These are phyloP conservation scores for Neelides folsomi DNA, from an alignment of 2,888 invertebrate species.

Conservation along the genomic window DNA sequence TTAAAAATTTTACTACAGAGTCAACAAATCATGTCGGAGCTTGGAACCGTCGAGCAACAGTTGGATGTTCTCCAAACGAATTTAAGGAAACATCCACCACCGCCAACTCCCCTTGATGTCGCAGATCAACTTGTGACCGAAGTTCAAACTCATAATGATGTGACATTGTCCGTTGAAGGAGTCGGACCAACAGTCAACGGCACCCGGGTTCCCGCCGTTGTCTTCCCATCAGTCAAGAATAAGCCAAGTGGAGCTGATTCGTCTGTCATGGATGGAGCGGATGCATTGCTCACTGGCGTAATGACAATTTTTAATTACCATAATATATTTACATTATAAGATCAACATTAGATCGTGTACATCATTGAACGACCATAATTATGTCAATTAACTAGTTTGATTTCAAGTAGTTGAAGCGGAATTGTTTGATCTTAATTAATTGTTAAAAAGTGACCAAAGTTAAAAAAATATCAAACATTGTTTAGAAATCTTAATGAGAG, in stretches of 20 bases:
- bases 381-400: too few relatives aligned
- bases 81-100: slow-evolving; percentile 12
- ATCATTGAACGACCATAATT: too few relatives aligned
- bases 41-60: slow-evolving; percentile 31
- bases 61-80: slow-evolving; percentile 20
- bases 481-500: too few relatives aligned
- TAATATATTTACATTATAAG: too few relatives aligned
- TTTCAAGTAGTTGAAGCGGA: too few relatives aligned
- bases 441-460: too few relatives aligned
- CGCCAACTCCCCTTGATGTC: slow-evolving; percentile 16
- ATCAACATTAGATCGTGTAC: too few relatives aligned
- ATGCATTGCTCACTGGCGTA: slow-evolving; percentile 31
- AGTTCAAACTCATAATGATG: slow-evolving; percentile 26
- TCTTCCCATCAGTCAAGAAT: slow-evolving; percentile 82
- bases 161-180: slow-evolving; percentile 19
- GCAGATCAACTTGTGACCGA: slow-evolving; percentile 24
- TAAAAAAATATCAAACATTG: too few relatives aligned
- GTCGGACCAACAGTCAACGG: slow-evolving; percentile 3
- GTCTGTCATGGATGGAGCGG: slow-evolving; percentile 28
- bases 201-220: slow-evolving; percentile 41
- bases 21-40: slow-evolving; percentile 29
- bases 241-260: slow-evolving; percentile 46
- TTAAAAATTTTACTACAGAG: slow-evolving; percentile 14
- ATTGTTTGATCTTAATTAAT: too few relatives aligned
- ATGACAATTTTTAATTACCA: too few relatives aligned